Evolutionary conservation across 2,113 vertebrate species (phyloP).

Genomic region (Dipodomys ordii): DNA sequence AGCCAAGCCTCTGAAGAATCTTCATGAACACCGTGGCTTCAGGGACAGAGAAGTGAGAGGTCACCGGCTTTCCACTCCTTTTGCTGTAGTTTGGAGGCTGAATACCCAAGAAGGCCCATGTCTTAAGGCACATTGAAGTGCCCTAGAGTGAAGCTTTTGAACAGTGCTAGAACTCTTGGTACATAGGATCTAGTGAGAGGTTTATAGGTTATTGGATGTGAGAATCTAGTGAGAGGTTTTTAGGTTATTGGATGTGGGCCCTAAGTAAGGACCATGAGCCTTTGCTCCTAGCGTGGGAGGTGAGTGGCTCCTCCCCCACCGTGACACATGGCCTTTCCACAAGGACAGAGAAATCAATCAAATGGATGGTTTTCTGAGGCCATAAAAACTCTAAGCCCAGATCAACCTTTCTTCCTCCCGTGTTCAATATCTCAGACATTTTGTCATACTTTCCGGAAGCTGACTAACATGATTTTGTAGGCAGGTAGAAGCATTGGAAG

Average conservation of each 20-base stretch:
- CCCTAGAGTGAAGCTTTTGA: too few species aligned
- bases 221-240: too few species aligned
- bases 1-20: too few species aligned
- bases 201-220: not conserved
- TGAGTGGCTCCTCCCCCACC: not conserved
- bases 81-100: too few species aligned
- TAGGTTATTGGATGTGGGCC: not conserved
- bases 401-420: not conserved
- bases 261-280: not conserved
- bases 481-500: accelerated
- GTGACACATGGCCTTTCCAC: not conserved
- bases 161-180: not conserved
- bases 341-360: not conserved
- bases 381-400: too few species aligned
- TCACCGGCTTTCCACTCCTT: accelerated
- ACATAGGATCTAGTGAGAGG: not conserved
- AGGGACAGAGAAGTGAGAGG: accelerated
- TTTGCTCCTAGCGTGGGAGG: not conserved
- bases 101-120: too few species aligned
- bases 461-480: accelerated
- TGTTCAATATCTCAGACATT: too few species aligned
- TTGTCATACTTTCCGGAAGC: not conserved
- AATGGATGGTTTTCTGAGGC: not conserved
- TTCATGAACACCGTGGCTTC: not conserved
- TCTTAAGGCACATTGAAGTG: not conserved